A percentile compares a stretch with the other conserved stretches of the same genome.
These are phyloP conservation scores for Trissolcus basalis DNA, from an alignment of 1,140 invertebrate genomes.

Conservation along the genomic window DNA sequence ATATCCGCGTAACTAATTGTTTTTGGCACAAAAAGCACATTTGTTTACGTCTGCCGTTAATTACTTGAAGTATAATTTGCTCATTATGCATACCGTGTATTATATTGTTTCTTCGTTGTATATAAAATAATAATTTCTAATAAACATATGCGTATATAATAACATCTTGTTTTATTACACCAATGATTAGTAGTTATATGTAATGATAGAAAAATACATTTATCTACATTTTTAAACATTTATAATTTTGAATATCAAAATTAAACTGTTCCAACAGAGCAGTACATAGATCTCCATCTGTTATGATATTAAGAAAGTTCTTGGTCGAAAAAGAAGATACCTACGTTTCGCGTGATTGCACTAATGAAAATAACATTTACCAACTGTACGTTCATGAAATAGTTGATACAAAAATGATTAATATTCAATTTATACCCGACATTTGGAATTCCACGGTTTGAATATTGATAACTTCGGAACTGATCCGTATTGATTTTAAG, in stretches of 20 bases:
- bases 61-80: conserved; percentile 43
- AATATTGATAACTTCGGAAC: not conserved
- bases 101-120: conserved; percentile 60
- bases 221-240: conserved; percentile 7
- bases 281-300: conserved; percentile 39
- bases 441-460: not conserved
- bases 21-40: conserved; percentile 16
- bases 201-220: no score
- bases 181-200: no score
- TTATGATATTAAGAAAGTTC: conserved; percentile 49
- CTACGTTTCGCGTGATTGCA: conserved; percentile 18
- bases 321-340: conserved; percentile 39
- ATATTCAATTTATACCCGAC: no score
- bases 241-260: conserved; percentile 3
- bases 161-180: not conserved
- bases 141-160: conserved; percentile 46
- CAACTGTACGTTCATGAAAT: no score
- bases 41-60: conserved; percentile 31
- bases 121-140: conserved; percentile 53
- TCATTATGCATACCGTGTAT: conserved; percentile 57
- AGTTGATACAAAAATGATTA: no score
- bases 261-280: not conserved
- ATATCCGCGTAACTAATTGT: conserved; percentile 21
- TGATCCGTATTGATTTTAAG: not conserved
- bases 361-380: conserved; percentile 5